These are phyloP conservation scores for Fulmarus glacialis DNA, from an alignment of 2,113 vertebrate genomes.

Conservation along the genomic window DNA sequence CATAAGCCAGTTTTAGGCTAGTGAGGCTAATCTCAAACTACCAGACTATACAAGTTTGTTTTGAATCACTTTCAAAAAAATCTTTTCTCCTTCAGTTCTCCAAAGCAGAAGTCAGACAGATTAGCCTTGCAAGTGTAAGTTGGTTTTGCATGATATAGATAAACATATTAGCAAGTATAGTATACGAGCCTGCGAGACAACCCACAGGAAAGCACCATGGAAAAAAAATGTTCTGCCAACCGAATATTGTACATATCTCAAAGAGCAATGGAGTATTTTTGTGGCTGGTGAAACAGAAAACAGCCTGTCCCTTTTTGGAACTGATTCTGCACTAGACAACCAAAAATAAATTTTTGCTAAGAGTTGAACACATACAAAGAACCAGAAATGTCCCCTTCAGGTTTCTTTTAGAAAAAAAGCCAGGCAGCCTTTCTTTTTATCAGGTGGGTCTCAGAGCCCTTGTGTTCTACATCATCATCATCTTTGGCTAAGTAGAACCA, in stretches of 20 bases:
- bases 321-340: background rate
- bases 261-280: background rate
- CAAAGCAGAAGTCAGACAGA: background rate
- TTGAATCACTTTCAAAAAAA: background rate
- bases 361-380: background rate
- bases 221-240: background rate
- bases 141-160: background rate
- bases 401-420: background rate
- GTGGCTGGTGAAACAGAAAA: background rate
- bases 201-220: background rate
- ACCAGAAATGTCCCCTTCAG: background rate
- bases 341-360: background rate
- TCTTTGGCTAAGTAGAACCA: background rate
- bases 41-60: background rate
- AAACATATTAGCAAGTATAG: background rate
- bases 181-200: background rate
- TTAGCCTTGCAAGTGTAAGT: background rate
- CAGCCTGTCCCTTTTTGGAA: background rate
- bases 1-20: constrained; percentile 11
- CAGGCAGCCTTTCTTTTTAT: background rate
- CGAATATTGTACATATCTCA: background rate
- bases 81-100: background rate
- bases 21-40: background rate
- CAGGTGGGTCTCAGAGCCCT: background rate
- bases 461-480: background rate